Evolutionary conservation across 2,888 invertebrate species (phyloP).

Genomic region (Pterobdella sp.): DNA sequence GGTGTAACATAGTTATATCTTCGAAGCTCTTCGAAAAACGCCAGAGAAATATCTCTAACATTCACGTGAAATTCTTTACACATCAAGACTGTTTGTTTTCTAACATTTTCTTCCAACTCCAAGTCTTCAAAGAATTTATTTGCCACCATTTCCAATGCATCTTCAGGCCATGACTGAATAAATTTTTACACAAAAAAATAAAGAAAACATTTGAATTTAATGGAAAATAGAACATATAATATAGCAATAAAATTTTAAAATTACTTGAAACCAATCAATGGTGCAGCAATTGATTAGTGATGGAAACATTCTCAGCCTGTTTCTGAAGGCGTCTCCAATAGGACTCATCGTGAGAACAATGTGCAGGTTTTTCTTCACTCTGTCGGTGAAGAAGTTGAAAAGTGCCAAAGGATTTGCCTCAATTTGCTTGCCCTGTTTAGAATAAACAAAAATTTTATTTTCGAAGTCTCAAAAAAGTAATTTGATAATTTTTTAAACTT

Average conservation of each 20-base stretch:
- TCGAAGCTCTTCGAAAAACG: slow-evolving; percentile 51
- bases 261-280: slow-evolving; percentile 54
- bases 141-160: slow-evolving; percentile 53
- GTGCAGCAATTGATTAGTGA: slow-evolving; percentile 53
- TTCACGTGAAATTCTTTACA: slow-evolving; percentile 52
- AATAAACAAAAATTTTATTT: too few species aligned
- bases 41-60: slow-evolving; percentile 44
- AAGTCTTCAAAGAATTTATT: slow-evolving; percentile 52
- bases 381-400: slow-evolving; percentile 52
- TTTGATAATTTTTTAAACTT: too few species aligned
- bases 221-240: neutral
- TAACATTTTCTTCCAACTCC: slow-evolving; percentile 42
- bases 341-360: slow-evolving; percentile 52
- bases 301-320: slow-evolving; percentile 52
- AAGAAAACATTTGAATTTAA: too few species aligned
- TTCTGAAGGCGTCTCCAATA: slow-evolving; percentile 52
- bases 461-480: too few species aligned
- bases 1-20: slow-evolving; percentile 52
- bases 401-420: slow-evolving; percentile 51
- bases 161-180: slow-evolving; percentile 55
- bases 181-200: too few species aligned
- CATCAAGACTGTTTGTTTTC: slow-evolving; percentile 41
- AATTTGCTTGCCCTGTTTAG: slow-evolving; percentile 48
- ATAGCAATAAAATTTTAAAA: slow-evolving; percentile 1
- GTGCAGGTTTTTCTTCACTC: slow-evolving; percentile 50